These are phyloP conservation scores for Tribolium freemani DNA, from an alignment of 2,888 invertebrate species.

Conservation along the genomic window DNA sequence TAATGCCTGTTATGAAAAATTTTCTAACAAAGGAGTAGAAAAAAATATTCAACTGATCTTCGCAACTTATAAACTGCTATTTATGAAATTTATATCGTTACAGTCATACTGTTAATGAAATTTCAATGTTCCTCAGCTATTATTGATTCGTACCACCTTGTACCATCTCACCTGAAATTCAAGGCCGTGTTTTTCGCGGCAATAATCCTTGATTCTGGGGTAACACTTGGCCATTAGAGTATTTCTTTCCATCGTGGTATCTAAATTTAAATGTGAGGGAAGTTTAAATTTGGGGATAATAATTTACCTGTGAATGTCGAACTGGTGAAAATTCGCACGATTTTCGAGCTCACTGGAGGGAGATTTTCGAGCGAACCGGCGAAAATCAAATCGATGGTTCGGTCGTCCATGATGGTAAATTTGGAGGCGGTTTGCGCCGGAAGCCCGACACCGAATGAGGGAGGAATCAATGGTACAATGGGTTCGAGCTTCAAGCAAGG, in stretches of 20 bases:
- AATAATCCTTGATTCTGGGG: slow-evolving; percentile 96
- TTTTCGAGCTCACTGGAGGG: slow-evolving; percentile 97
- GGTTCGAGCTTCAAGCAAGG: not conserved
- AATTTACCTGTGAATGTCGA: slow-evolving; percentile 96
- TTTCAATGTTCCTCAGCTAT: too few species aligned
- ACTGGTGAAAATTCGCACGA: slow-evolving; percentile 97
- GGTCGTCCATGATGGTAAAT: slow-evolving; percentile 82
- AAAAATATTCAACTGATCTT: too few species aligned
- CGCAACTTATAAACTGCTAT: too few species aligned
- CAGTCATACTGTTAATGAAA: too few species aligned
- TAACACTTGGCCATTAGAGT: slow-evolving; percentile 98
- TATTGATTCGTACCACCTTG: slow-evolving; percentile 13
- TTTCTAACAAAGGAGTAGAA: too few species aligned
- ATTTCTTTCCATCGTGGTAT: slow-evolving; percentile 97
- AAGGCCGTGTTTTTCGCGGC: slow-evolving; percentile 95
- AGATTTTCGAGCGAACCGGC: slow-evolving; percentile 88
- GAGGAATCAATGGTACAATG: not conserved
- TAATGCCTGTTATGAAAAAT: too few species aligned
- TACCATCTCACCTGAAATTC: slow-evolving; percentile 89
- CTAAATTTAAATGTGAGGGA: slow-evolving; percentile 62
- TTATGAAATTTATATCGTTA: too few species aligned
- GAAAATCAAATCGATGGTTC: slow-evolving; percentile 91
- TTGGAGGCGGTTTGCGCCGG: not conserved
- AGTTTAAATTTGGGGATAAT: not conserved
- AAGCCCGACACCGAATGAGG: not conserved